Base-by-base conservation (phyloP, 2,113 vertebrate genomes). In the Antechinus stuartii region DNA sequence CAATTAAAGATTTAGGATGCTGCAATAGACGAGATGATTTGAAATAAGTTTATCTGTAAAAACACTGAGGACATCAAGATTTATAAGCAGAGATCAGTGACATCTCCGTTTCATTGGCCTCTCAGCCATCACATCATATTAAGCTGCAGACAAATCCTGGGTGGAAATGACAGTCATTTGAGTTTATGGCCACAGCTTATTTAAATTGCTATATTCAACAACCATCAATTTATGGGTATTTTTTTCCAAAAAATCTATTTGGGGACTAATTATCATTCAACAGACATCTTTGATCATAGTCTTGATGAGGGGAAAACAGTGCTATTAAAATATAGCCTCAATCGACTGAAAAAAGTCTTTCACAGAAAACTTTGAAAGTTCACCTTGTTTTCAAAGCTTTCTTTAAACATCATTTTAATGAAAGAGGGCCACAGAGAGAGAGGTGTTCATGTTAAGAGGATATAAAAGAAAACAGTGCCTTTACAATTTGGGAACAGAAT, bases 11-110 rank as follows among this genome's bases (percentile, higher is more conserved):
- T 91, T 90, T 0, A 98, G 95, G 91, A 49, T 92, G 93, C 5
- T 52, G 50, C 89, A 97, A 94, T 19, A 53, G 47, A 54, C 53
- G 94, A 94, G 91, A 92, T 56, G 14, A 95, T 94, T 50, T 96
- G 91, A 98, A 98, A 95, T 96, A 94, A 92, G 91, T 97, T 96
- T 97, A 96, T 97, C 92, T 94, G 53, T 92, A 96, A 96, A 97
- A 97, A 96, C 90, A 95, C 10, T 96, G 50, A 98, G 89, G 55
- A 91, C 27, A 56, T 96, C 98, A 98, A 97, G 93, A 95, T 96
- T 97, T 97, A 91, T 95, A 97, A 98, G 94, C 52, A 94, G 93
- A 93, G 56, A 97, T 95, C 95, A 98, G 91, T 61, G 92, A 95
- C 92, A 96, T 96, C 97, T 97, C 97, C 91, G 94, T 96, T 97